Evolutionary conservation across 2,113 vertebrate genomes (phyloP).

Genomic region (Sakesphorus luctuosus): DNA sequence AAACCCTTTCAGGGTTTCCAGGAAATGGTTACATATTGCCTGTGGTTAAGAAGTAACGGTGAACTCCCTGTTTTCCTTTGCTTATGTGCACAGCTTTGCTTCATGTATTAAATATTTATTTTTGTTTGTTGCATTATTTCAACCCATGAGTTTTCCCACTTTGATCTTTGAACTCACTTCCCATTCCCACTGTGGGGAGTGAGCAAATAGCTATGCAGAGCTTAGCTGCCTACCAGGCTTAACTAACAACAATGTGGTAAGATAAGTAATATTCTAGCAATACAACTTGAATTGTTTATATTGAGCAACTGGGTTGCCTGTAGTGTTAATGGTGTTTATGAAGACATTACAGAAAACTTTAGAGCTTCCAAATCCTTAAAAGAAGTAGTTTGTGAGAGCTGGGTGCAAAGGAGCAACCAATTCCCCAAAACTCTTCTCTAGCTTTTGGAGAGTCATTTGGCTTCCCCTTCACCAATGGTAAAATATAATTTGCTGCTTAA

Average conservation of each 20-base stretch:
- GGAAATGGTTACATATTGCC: not conserved
- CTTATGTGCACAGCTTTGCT: not conserved
- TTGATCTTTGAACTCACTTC: not conserved
- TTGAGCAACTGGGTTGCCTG: not conserved
- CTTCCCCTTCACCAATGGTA: not conserved
- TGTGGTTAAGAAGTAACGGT: not conserved
- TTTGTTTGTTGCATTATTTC: not conserved
- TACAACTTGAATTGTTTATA: not conserved
- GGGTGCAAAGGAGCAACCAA: not conserved
- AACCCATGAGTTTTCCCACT: accelerated
- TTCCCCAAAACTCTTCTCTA: not conserved
- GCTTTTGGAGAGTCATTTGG: not conserved
- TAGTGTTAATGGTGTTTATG: not conserved
- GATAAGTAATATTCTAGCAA: not conserved
- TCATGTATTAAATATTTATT: not conserved
- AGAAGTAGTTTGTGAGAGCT: not conserved
- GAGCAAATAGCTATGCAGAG: not conserved
- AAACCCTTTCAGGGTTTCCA: not conserved
- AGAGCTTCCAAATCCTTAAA: not conserved
- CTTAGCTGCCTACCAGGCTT: not conserved
- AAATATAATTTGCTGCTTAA: not conserved
- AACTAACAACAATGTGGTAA: not conserved
- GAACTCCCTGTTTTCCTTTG: not conserved
- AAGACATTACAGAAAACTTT: not conserved
- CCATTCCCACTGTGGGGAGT: not conserved